Percentiles rank a stretch among this genome's conserved stretches.
These are phyloP conservation scores for Halesus radiatus DNA, from an alignment of 1,140 invertebrate genomes.

Conservation along the genomic window DNA sequence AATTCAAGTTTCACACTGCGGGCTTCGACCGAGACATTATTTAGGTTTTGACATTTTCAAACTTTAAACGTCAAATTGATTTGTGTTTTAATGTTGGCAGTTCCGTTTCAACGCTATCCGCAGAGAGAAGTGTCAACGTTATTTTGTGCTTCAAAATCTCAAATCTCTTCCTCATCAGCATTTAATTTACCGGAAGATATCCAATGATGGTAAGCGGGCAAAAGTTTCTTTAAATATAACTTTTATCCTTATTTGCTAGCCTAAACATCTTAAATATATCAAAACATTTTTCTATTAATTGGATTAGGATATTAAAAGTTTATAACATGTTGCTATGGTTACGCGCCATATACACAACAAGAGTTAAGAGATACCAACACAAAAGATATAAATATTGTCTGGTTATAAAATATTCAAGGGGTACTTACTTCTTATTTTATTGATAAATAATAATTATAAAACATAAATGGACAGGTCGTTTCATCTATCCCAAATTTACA, in stretches of 20 bases:
- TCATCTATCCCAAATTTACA: too few relatives aligned
- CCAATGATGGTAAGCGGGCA: conserved; percentile 14
- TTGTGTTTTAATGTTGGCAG: conserved; percentile 29
- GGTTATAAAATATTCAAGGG: neutral
- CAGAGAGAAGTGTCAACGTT: conserved; percentile 13
- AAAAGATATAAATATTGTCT: neutral
- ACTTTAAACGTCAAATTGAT: neutral
- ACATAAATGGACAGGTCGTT: too few relatives aligned
- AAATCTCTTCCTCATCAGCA: neutral
- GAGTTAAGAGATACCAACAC: neutral
- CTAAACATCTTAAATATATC: neutral
- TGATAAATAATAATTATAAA: too few relatives aligned
- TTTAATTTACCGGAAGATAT: neutral
- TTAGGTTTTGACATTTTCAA: conserved; percentile 4
- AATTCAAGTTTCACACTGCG: neutral
- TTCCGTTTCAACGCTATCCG: conserved; percentile 2
- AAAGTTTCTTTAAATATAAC: neutral
- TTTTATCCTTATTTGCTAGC: neutral
- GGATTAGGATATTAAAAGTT: conserved; percentile 33
- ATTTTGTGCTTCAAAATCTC: conserved; percentile 15
- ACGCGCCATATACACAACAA: conserved; percentile 12
- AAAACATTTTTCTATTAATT: conserved; percentile 15
- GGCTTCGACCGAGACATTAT: neutral
- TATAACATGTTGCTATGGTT: conserved; percentile 8
- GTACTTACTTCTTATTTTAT: neutral